Percentiles rank a stretch among this genome's conserved stretches.
These are phyloP conservation scores for Andrena hattorfiana DNA, from an alignment of 2,888 invertebrate species.

Conservation along the genomic window DNA sequence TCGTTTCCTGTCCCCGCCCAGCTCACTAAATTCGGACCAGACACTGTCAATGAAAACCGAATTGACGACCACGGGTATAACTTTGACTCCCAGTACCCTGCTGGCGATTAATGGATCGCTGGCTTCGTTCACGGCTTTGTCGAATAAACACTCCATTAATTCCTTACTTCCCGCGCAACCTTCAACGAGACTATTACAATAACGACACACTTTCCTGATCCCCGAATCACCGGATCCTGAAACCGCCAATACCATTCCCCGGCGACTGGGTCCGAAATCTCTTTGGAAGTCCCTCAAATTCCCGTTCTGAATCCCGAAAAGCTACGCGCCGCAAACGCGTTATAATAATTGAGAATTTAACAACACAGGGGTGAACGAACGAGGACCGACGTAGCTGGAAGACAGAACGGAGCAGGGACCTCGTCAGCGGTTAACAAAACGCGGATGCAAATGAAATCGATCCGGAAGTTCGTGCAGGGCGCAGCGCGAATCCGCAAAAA, in stretches of 20 bases:
- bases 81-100: constrained; percentile 58
- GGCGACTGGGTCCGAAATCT: no score
- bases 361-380: not conserved
- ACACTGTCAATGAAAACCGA: constrained; percentile 69
- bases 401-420: not conserved
- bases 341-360: not conserved
- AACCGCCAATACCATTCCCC: no score
- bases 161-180: constrained; percentile 12
- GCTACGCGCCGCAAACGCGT: not conserved
- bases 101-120: constrained; percentile 54
- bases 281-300: no score
- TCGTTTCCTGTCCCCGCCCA: constrained; percentile 72
- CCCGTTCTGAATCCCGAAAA: no score
- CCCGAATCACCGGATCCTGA: no score
- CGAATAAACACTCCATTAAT: constrained; percentile 32
- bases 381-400: not conserved
- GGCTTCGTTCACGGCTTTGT: constrained; percentile 47
- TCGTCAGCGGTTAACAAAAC: constrained; percentile 40
- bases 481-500: constrained; percentile 16
- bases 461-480: constrained; percentile 17
- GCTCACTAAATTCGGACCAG: constrained; percentile 70
- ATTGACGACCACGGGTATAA: constrained; percentile 65
- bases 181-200: not conserved
- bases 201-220: not conserved
- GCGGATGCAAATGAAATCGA: constrained; percentile 56